Evolutionary conservation across 53 echinoderm and acorn worm species (phyloP).

Genomic region (Patiria pectinifera): DNA sequence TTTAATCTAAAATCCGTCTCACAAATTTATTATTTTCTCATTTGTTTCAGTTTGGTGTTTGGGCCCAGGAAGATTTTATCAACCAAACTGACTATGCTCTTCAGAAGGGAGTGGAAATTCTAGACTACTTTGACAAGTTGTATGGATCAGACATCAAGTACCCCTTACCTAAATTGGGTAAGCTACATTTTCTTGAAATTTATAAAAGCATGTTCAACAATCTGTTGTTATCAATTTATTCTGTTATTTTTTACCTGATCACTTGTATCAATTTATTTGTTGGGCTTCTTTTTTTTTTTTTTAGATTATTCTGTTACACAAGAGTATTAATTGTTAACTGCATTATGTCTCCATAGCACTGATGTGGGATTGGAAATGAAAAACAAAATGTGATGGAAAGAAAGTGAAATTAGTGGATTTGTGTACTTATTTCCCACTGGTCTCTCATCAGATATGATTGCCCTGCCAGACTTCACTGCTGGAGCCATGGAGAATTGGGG

Average conservation of each 20-base stretch:
- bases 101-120: conserved; percentile 78
- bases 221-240: too few relatives aligned
- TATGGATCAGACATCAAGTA: conserved; percentile 73
- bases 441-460: conserved; percentile 76
- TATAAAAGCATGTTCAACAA: too few relatives aligned
- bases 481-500: conserved; percentile 97
- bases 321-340: background rate
- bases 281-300: too few relatives aligned
- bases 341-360: too few relatives aligned
- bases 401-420: background rate
- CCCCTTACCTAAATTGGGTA: conserved; percentile 94
- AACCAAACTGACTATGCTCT: conserved; percentile 83
- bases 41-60: conserved; percentile 77
- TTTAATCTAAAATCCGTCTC: too few relatives aligned
- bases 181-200: background rate
- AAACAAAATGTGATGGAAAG: too few relatives aligned
- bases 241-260: too few relatives aligned
- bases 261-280: too few relatives aligned
- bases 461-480: conserved; percentile 80
- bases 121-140: conserved; percentile 84
- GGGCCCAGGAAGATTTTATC: conserved; percentile 83
- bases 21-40: background rate
- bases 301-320: background rate
- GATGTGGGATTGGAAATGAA: too few relatives aligned
- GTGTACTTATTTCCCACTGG: background rate